Percentiles rank a stretch among this genome's conserved stretches.
phyloP scores from a whole-genome alignment of 2,113 vertebrate genomes.

The Nannospalax galili region DNA sequence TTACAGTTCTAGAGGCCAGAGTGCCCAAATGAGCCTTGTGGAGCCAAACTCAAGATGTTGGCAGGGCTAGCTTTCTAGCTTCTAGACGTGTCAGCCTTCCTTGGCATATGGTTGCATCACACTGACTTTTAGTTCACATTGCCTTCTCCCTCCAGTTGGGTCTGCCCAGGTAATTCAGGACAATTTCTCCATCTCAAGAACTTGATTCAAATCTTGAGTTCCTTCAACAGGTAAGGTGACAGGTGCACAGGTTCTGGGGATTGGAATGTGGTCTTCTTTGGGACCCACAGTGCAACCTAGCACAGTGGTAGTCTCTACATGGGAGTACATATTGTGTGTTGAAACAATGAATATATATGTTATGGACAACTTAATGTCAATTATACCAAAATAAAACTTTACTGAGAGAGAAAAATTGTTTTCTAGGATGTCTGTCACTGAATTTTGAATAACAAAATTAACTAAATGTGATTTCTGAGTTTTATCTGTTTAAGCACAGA shows the following conservation, averaged over 20 bases:
- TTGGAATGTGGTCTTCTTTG: not conserved
- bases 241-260: not conserved
- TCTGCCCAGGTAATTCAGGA: not conserved
- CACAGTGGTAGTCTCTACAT: not conserved
- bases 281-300: not conserved
- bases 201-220: not conserved
- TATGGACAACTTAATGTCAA: not conserved
- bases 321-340: not conserved
- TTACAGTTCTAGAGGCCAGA: no score
- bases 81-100: no score
- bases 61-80: no score
- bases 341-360: not conserved
- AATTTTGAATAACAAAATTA: not conserved
- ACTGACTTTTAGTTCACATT: no score
- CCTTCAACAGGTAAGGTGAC: not conserved
- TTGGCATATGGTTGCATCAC: no score
- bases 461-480: not conserved
- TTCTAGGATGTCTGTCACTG: not conserved
- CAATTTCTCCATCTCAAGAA: not conserved
- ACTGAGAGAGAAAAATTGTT: not conserved
- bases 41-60: no score
- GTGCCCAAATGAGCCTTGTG: no score
- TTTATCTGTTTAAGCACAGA: not conserved
- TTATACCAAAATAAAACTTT: not conserved
- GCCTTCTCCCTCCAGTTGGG: not conserved